phyloP scores from a whole-genome alignment of 2,888 invertebrate genomes.

The Drosophila aldrichi region DNA sequence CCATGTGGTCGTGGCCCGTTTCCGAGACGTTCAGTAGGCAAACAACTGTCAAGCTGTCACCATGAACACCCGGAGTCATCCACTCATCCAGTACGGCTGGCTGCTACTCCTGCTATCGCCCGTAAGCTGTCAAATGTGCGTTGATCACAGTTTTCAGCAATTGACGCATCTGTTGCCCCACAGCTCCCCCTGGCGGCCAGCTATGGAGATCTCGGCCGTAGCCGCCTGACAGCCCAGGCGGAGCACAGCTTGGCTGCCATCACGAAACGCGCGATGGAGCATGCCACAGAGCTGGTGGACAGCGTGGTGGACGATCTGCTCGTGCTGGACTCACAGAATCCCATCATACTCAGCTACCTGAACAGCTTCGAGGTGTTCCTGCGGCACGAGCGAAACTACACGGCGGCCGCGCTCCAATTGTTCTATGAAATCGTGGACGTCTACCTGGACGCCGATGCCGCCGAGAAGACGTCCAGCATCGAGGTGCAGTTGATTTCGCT shows the following conservation, averaged over 20 bases:
- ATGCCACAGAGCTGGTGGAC: slow-evolving; percentile 59
- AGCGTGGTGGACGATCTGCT: slow-evolving; percentile 63
- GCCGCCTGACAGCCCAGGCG: slow-evolving; percentile 54
- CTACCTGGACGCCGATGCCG: slow-evolving; percentile 57
- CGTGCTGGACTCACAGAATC: slow-evolving; percentile 61
- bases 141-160: too few species aligned
- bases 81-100: slow-evolving; percentile 5
- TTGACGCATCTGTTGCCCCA: not conserved
- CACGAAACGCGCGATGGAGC: slow-evolving; percentile 49
- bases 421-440: slow-evolving; percentile 54
- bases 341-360: slow-evolving; percentile 45
- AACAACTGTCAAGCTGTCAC: slow-evolving; percentile 35
- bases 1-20: slow-evolving; percentile 4
- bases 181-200: slow-evolving; percentile 5
- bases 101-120: slow-evolving; percentile 21
- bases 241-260: slow-evolving; percentile 51
- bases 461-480: slow-evolving; percentile 47
- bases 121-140: slow-evolving; percentile 36
- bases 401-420: slow-evolving; percentile 35
- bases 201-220: slow-evolving; percentile 53
- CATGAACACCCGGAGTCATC: slow-evolving; percentile 30
- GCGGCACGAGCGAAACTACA: slow-evolving; percentile 34
- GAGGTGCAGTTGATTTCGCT: slow-evolving; percentile 63
- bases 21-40: slow-evolving; percentile 43
- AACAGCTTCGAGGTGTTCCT: slow-evolving; percentile 51